Conservation (phyloP, 2,113 vertebrate genomes). For the Cynocephalus volans region DNA sequence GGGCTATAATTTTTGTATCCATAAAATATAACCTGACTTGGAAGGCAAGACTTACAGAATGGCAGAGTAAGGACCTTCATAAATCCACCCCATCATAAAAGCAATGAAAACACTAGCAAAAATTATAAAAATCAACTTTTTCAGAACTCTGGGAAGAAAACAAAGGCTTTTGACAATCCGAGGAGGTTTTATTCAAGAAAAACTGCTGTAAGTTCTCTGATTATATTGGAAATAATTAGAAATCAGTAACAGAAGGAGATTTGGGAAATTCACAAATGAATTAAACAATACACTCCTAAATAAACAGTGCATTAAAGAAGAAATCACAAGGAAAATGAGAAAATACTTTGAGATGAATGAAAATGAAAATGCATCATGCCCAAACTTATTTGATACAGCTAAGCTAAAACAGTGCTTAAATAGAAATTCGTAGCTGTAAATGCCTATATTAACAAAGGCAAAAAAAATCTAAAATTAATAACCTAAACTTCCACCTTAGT, state of each 20-base stretch:
- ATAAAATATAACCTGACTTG: slow-evolving; percentile 10
- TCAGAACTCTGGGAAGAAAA: slow-evolving; percentile 55
- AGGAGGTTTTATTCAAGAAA: not conserved
- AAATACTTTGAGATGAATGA: not conserved
- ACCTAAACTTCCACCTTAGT: not conserved
- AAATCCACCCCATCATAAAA: not conserved
- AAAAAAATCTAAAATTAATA: not conserved
- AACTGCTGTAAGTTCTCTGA: not conserved
- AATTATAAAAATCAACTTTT: not conserved
- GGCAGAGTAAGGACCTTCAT: not conserved
- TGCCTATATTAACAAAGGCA: not conserved
- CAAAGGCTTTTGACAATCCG: not conserved
- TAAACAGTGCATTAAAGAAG: not conserved
- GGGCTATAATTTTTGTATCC: not conserved
- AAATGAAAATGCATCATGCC: not conserved
- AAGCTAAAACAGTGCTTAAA: not conserved
- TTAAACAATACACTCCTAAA: not conserved
- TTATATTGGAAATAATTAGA: not conserved
- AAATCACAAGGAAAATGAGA: slow-evolving; percentile 11
- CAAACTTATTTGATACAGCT: not conserved
- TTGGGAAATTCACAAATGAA: slow-evolving; percentile 8
- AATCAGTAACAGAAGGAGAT: slow-evolving; percentile 5
- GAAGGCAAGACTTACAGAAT: slow-evolving; percentile 13
- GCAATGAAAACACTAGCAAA: not conserved
- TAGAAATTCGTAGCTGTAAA: not conserved